Percentiles rank a stretch among this genome's conserved stretches.
Evolutionary conservation across 2,113 vertebrate species (phyloP).

Genomic region (Cariama cristata): DNA sequence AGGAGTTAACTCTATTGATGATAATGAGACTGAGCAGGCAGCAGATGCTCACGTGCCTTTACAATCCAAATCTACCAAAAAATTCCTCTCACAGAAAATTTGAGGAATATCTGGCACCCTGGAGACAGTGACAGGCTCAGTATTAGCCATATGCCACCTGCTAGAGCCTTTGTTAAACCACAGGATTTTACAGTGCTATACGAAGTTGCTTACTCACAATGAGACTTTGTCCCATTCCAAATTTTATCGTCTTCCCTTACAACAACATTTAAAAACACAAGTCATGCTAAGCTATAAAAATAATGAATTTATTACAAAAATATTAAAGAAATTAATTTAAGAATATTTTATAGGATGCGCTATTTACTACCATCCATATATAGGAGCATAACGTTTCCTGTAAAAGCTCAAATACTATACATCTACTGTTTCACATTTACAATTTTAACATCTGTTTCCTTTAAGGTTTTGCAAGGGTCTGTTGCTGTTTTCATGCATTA

Average conservation of each 20-base stretch:
- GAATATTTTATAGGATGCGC: not conserved
- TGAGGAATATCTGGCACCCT: constrained; percentile 81
- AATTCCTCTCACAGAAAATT: constrained; percentile 75
- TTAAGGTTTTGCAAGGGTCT: not conserved
- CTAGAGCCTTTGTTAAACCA: constrained; percentile 83
- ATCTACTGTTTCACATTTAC: not conserved
- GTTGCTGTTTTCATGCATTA: not conserved
- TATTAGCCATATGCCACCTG: constrained; percentile 87
- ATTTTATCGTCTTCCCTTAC: not conserved
- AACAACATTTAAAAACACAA: not conserved
- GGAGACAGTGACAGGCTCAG: constrained; percentile 65
- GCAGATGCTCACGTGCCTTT: constrained; percentile 95
- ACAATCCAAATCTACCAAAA: constrained; percentile 82
- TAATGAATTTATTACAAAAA: not conserved
- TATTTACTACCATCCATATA: not conserved
- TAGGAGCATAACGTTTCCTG: not conserved
- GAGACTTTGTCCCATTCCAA: not conserved
- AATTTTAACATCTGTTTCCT: constrained; percentile 1
- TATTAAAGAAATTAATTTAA: not conserved
- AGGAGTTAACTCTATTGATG: constrained; percentile 84
- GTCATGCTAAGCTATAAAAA: not conserved
- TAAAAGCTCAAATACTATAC: not conserved
- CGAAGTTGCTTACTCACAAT: constrained; percentile 75
- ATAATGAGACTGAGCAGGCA: constrained; percentile 86
- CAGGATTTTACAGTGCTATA: constrained; percentile 76